Evolutionary conservation across 2,797 vertebrate genomes (phyloP), one percentile per base, ranked within the genome.

Genomic region (Rhyacichthys aspro): DNA sequence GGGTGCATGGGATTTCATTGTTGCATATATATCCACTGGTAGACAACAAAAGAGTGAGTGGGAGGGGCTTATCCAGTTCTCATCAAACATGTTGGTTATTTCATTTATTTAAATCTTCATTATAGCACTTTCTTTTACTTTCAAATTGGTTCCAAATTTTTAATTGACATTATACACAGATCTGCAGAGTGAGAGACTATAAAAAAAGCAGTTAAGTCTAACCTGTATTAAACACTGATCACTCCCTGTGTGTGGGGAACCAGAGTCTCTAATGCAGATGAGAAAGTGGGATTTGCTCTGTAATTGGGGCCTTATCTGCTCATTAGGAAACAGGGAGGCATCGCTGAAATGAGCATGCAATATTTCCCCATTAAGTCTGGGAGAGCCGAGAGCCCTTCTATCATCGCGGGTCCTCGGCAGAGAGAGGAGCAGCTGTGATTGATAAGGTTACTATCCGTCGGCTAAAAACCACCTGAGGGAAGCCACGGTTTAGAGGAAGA

Each of bases 301-400:
- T 86, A 88, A 90, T 89, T 89, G 82, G 70, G 67, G 81, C 74
- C 84, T 87, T 80, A 88, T 89, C 82, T 82, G 80, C 83, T 89
- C 82, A 88, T 90, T 90, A 87, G 76, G 78, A 85, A 86, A 81
- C 77, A 84, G 69, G 76, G 73, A 78, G 83, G 73, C 80, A 71
- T 76, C 28, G 59, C 63, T 76, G 70, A 85, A 85, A 88, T 65
- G 79, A 87, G 85, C 74, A 53, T 70, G 67, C 71, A 63, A 79
- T 61, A 72, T 78, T 77, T 77, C 79, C 78, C 79, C 78, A 86
- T 83, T 85, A 86, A 72, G 79, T 50, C 50, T 10, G 69, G 79
- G 59, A 63, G 76, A 78, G 66, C 68, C 79, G 74, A 66, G 72
- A 80, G 62, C 83, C 76, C 84, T 87, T 72, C 70, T 71, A 86